Conservation (phyloP, 2,888 invertebrate species). For the Philonicus albiceps region DNA sequence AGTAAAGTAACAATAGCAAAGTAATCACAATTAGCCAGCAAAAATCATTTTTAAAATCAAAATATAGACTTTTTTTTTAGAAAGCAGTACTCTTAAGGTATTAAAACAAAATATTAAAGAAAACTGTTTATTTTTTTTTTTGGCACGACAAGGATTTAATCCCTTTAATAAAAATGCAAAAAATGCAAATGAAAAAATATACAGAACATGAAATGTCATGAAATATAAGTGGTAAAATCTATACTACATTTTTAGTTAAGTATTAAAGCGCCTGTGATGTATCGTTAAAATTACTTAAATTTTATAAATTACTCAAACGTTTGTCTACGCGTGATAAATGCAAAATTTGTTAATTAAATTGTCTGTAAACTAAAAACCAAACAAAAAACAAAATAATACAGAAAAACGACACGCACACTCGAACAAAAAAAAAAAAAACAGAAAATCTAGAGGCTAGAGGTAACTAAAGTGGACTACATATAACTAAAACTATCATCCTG, state of each 20-base stretch:
- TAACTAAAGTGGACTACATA: conserved; percentile 45
- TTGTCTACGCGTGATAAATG: conserved; percentile 16
- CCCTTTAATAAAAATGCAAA: conserved; percentile 16
- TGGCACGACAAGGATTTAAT: conserved; percentile 27
- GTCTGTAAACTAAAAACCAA: background rate
- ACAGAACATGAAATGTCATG: conserved; percentile 2
- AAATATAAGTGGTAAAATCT: background rate
- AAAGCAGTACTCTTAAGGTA: background rate
- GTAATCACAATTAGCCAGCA: conserved; percentile 45
- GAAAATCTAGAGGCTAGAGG: background rate
- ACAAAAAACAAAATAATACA: background rate
- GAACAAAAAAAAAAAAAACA: background rate
- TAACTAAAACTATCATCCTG: conserved; percentile 57
- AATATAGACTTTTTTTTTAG: background rate
- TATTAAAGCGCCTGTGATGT: conserved; percentile 16
- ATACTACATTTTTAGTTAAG: conserved; percentile 17
- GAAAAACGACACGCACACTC: conserved; percentile 8
- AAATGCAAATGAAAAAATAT: background rate
- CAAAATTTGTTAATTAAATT: background rate
- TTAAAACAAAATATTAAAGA: conserved; percentile 41
- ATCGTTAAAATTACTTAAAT: conserved; percentile 6
- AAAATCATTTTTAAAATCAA: conserved; percentile 44
- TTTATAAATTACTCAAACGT: conserved; percentile 2
- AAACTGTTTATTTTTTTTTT: conserved; percentile 18
- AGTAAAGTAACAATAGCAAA: background rate